phyloP scores from a whole-genome alignment of 35 echinoderm and acorn worm genomes.

The Stichopus chloronotus region DNA sequence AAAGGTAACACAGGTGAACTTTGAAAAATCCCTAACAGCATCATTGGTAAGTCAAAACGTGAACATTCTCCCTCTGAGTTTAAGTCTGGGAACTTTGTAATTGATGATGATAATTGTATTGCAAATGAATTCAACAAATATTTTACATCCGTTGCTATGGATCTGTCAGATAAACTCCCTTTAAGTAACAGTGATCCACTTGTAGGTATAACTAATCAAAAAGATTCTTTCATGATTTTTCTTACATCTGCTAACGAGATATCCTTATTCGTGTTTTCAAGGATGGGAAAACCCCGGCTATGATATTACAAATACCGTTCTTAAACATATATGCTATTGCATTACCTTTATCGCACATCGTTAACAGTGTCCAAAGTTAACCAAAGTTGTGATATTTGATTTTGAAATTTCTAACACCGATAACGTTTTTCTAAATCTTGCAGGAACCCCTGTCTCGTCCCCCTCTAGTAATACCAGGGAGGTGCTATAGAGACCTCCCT shows the following conservation, averaged over 20 bases:
- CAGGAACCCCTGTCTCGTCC: too few relatives aligned
- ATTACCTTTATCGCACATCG: not conserved
- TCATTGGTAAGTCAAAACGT: constrained; percentile 12
- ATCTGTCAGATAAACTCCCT: not conserved
- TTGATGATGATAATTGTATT: constrained; percentile 24
- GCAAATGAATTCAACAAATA: constrained; percentile 25
- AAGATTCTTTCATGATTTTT: constrained; percentile 17
- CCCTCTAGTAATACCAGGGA: too few relatives aligned
- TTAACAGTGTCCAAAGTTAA: not conserved
- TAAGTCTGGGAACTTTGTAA: constrained; percentile 11
- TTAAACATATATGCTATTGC: not conserved
- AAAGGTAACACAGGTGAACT: constrained; percentile 7
- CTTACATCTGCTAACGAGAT: constrained; percentile 2
- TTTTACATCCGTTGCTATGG: constrained; percentile 5
- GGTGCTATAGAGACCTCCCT: too few relatives aligned
- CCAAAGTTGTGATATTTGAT: too few relatives aligned
- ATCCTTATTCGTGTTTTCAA: constrained; percentile 20
- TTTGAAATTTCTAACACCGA: too few relatives aligned
- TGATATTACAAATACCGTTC: not conserved
- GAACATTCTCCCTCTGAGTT: constrained; percentile 24
- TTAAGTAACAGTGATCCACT: constrained; percentile 18
- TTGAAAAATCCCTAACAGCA: constrained; percentile 19
- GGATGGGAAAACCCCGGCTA: not conserved
- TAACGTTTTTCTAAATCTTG: too few relatives aligned
- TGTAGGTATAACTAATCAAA: not conserved